Conservation (phyloP, 2,113 vertebrate species). For the Equus quagga region DNA sequence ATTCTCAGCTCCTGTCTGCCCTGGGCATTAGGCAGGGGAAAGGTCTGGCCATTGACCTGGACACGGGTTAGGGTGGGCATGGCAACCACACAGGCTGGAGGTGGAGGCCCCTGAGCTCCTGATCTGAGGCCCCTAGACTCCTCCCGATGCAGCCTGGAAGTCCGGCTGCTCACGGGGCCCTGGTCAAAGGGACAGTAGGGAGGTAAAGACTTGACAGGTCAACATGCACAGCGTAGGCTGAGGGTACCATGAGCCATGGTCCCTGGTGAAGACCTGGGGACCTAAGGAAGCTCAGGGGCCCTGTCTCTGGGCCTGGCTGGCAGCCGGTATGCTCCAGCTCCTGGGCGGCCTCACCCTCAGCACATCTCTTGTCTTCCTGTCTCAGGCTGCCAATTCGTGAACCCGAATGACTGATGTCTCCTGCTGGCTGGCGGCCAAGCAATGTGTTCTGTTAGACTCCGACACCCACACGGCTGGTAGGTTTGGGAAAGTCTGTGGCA, state of each 20-base stretch:
- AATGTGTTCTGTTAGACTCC: neutral
- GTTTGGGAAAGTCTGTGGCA: neutral
- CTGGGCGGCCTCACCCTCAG: neutral
- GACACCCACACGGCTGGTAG: neutral
- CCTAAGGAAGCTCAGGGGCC: too few species aligned
- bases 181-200: neutral
- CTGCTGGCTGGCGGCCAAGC: fast-evolving
- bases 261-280: fast-evolving
- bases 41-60: neutral
- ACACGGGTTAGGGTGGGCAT: neutral
- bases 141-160: neutral
- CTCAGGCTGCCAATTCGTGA: neutral
- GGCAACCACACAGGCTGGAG: neutral
- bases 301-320: neutral
- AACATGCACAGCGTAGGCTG: fast-evolving
- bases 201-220: neutral
- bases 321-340: neutral
- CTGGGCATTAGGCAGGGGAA: neutral
- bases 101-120: neutral
- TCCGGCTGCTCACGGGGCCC: neutral
- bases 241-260: neutral
- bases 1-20: neutral
- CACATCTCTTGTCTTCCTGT: neutral
- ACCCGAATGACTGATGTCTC: neutral
- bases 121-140: neutral